Percentiles rank a stretch among this genome's conserved stretches.
Evolutionary conservation across 2,888 invertebrate species (phyloP).

Genomic region (Agrochola lota): DNA sequence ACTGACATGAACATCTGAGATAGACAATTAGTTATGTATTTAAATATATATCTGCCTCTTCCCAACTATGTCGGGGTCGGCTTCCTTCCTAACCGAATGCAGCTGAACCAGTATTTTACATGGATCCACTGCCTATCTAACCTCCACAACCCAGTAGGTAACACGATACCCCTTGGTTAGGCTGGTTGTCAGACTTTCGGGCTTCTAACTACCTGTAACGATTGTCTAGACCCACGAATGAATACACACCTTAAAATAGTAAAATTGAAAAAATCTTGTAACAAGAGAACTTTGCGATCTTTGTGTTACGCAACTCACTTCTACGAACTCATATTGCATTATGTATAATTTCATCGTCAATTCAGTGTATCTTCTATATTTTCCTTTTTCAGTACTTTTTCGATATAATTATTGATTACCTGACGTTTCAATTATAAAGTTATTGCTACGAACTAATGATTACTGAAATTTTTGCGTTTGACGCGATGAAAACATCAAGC

Average conservation of each 20-base stretch:
- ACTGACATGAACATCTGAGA: constrained; percentile 21
- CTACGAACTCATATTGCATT: neutral
- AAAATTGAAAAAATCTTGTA: constrained; percentile 18
- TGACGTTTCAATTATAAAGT: neutral
- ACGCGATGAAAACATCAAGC: neutral
- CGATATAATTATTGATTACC: neutral
- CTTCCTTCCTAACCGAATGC: too few relatives aligned
- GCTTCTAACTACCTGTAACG: too few relatives aligned
- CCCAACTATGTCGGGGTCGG: too few relatives aligned
- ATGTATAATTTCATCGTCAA: neutral
- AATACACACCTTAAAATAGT: constrained; percentile 8
- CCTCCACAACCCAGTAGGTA: too few relatives aligned
- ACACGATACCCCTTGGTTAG: too few relatives aligned
- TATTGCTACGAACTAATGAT: neutral
- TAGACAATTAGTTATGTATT: constrained; percentile 34
- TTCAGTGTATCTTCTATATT: neutral
- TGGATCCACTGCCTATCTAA: too few relatives aligned
- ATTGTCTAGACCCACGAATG: too few relatives aligned
- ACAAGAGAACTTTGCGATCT: constrained; percentile 1
- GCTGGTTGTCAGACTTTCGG: too few relatives aligned
- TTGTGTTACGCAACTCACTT: neutral
- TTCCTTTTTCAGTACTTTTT: neutral
- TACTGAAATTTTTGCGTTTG: neutral
- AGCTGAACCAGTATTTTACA: too few relatives aligned
- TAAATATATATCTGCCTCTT: constrained; percentile 13